Base-by-base conservation (phyloP, 2,797 vertebrate genomes). In the Gobio occitaniae region DNA sequence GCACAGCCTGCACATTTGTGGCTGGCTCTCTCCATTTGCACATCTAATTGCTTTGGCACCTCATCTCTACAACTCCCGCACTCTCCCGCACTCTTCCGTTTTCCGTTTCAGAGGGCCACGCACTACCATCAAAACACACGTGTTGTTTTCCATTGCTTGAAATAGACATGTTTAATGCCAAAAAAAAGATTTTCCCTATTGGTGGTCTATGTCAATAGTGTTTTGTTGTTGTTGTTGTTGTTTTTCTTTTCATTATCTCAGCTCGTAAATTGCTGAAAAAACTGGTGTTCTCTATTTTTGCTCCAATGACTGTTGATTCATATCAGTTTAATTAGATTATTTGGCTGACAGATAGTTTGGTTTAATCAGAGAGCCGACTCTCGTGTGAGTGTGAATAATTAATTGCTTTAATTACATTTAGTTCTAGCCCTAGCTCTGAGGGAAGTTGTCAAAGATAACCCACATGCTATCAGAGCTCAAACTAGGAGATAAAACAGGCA, bases 271-370 rank as follows among this genome's bases (percentile, higher is more conserved):
- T 80, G 47, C 77, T 76, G 56, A 79, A 81, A 84, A 72, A 80
- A 41, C 10, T 29, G 21, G 2, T 84, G 65, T 72, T 79, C 44
- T 75, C 65, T 29, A 65, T 82, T 84, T 84, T 89, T 71, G 82
- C 29, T 82, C 56, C 65, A 83, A 15, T 83, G 79, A 80, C 56
- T 86, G 76, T 68, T 86, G 82, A 89, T 87, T 78, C 17, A 41
- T 85, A 89, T 90, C 80, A 80, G 84, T 87, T 90, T 86, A 87
- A 90, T 90, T 85, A 86, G 84, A 88, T 87, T 86, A 86, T 87
- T 81, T 85, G 75, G 66, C 83, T 75, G 77, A 86, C 84, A 87
- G 82, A 84, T 84, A 84, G 70, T 61, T 65, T 74, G 82, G 66
- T 79, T 86, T 89, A 87, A 86, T 84, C 72, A 86, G 74, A 85